phyloP scores from a whole-genome alignment of 1,140 invertebrate species.

The Bombus waltoni region DNA sequence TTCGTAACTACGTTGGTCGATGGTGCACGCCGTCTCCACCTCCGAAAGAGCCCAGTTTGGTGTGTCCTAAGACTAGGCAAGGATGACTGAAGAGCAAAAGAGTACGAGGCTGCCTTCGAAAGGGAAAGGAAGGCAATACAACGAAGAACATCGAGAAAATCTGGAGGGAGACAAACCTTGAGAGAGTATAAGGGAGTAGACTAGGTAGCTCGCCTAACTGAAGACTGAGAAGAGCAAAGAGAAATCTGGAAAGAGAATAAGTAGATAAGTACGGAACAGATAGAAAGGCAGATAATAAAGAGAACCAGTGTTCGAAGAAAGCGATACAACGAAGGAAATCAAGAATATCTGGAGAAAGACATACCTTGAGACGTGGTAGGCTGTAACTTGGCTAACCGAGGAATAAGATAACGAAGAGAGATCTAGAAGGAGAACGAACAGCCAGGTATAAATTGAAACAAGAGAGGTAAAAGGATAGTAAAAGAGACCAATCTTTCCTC shows the following conservation, averaged over 20 bases:
- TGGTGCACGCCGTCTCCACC: slow-evolving; percentile 44
- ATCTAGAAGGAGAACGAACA: not conserved
- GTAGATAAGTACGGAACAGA: too few species aligned
- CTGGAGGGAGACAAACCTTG: not conserved
- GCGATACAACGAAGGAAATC: not conserved
- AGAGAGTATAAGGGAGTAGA: not conserved
- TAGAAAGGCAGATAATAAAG: not conserved
- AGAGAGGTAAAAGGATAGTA: not conserved
- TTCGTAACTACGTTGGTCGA: slow-evolving; percentile 65
- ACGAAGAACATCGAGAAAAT: not conserved
- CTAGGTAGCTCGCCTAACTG: not conserved
- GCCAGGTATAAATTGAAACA: too few species aligned
- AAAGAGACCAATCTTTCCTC: too few species aligned
- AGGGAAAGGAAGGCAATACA: not conserved
- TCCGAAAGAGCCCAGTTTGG: slow-evolving; percentile 42
- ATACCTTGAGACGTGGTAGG: not conserved
- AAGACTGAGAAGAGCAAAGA: not conserved
- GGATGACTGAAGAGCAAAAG: not conserved
- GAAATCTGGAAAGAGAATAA: not conserved
- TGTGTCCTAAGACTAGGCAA: slow-evolving; percentile 1
- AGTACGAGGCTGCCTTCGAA: not conserved
- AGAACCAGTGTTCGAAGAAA: not conserved
- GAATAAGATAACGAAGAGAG: not conserved
- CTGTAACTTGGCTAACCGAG: not conserved
- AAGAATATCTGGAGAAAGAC: not conserved